phyloP scores from a whole-genome alignment of 2,797 vertebrate species.

The Crenuchus spilurus region DNA sequence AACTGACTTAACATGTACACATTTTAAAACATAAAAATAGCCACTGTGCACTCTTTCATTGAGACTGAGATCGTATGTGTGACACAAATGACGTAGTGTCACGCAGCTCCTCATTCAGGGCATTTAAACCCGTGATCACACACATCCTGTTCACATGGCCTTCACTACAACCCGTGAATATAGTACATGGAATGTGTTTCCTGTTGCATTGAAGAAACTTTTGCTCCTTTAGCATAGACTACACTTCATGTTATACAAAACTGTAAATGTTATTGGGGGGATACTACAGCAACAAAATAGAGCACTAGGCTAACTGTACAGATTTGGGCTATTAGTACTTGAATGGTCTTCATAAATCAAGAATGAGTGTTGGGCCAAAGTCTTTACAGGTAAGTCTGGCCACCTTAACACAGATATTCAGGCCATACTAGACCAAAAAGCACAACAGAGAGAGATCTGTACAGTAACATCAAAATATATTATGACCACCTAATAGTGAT shows the following conservation, averaged over 20 bases:
- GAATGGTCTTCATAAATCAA: too few relatives aligned
- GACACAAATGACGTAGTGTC: slow-evolving; percentile 10
- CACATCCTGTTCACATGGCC: slow-evolving; percentile 33
- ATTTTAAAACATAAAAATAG: too few relatives aligned
- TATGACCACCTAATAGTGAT: too few relatives aligned
- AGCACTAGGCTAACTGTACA: not conserved
- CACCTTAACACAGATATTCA: too few relatives aligned
- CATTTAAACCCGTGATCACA: slow-evolving; percentile 11
- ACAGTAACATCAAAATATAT: too few relatives aligned
- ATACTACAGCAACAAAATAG: slow-evolving; percentile 24
- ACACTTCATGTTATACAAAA: not conserved
- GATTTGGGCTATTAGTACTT: too few relatives aligned
- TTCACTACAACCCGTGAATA: slow-evolving; percentile 34
- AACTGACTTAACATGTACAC: not conserved
- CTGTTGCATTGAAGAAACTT: slow-evolving; percentile 16
- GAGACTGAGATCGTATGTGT: too few relatives aligned
- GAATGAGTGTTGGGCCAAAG: too few relatives aligned
- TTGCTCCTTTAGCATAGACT: not conserved
- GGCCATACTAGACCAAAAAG: too few relatives aligned
- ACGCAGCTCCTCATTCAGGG: not conserved
- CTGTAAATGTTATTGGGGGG: slow-evolving; percentile 55
- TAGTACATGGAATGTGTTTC: slow-evolving; percentile 38
- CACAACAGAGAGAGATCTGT: too few relatives aligned
- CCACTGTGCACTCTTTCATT: too few relatives aligned
- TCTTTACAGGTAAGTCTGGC: too few relatives aligned